Conservation (phyloP, 2,888 invertebrate species). For the Drosophila lacicola region DNA sequence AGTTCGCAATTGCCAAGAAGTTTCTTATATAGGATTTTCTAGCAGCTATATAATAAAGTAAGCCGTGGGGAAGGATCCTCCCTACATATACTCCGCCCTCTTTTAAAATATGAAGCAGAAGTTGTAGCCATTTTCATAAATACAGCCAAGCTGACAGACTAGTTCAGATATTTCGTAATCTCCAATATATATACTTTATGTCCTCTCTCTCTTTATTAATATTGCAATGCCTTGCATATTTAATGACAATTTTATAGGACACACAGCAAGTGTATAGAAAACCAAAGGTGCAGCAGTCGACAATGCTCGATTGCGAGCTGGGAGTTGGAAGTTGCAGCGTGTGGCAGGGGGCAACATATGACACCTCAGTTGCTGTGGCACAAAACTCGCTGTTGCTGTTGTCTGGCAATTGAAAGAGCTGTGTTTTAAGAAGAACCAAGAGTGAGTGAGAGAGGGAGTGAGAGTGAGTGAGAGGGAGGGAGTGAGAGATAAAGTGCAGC, state of each 20-base stretch:
- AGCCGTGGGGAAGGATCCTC: too few species aligned
- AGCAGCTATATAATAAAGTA: too few species aligned
- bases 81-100: too few species aligned
- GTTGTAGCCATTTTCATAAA: too few species aligned
- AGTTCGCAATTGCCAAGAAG: too few species aligned
- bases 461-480: background rate
- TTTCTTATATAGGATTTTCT: too few species aligned
- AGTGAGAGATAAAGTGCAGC: background rate
- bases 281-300: slow-evolving; percentile 11
- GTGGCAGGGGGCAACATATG: slow-evolving; percentile 7
- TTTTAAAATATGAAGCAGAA: too few species aligned
- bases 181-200: too few species aligned
- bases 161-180: too few species aligned
- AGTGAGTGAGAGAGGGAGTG: slow-evolving; percentile 9
- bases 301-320: slow-evolving; percentile 1
- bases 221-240: background rate
- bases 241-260: background rate
- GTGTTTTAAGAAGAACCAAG: slow-evolving; percentile 36
- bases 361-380: slow-evolving; percentile 22
- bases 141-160: too few species aligned
- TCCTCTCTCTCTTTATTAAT: background rate
- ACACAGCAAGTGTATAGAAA: slow-evolving; percentile 5
- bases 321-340: background rate
- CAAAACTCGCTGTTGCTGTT: slow-evolving; percentile 26
- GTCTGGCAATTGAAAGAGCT: slow-evolving; percentile 66